Base-by-base conservation (phyloP, 2,797 vertebrate species). In the Eremophila alpestris region DNA sequence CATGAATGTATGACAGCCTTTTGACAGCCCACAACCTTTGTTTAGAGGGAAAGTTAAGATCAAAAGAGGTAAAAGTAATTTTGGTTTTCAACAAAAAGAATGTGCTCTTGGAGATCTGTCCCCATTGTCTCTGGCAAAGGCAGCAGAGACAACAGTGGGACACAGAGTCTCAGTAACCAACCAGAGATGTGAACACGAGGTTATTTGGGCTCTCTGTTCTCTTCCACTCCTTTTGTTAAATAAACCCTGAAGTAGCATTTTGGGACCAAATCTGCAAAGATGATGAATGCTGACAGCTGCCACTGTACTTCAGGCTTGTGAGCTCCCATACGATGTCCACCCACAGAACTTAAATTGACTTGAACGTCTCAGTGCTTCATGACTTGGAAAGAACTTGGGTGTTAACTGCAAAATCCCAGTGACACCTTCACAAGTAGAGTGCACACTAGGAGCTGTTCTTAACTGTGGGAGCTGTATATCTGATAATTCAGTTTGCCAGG, bases 241-340 rank as follows among this genome's bases (percentile, higher is more conserved):
- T 58, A n/a, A 77, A 90, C 29, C 54, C 87, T 51, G 20, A 94
- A 89, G 51, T 21, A 41, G 16, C 46, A 75, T 67, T 87, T 48
- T 58, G 58, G 62, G 65, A 83, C 36, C 26, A 45, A n/a, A 58
- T 75, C 69, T 81, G 62, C 63, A 71, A 87, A 92, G 69, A 74
- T 41, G 48, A 81, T 90, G 83, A 96, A 89, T 64, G 60, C 49
- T 68, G 82, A 75, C 92, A 93, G 87, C 70, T 91, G 69, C 74
- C 59, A 68, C 40, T 52, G 46, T 77, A 71, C 55, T 78, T 93
- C 63, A 92, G 83, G 52, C 59, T 84, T 84, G 52, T 46, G 68
- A 89, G 75, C n/a, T 93, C 80, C 63, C 60, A 54, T 87, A 76
- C 26, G 70, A 92, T 26, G 68, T 54, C 88, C 88, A 91, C 92